phyloP scores from a whole-genome alignment of 2,113 vertebrate species.

The Spea bombifrons region DNA sequence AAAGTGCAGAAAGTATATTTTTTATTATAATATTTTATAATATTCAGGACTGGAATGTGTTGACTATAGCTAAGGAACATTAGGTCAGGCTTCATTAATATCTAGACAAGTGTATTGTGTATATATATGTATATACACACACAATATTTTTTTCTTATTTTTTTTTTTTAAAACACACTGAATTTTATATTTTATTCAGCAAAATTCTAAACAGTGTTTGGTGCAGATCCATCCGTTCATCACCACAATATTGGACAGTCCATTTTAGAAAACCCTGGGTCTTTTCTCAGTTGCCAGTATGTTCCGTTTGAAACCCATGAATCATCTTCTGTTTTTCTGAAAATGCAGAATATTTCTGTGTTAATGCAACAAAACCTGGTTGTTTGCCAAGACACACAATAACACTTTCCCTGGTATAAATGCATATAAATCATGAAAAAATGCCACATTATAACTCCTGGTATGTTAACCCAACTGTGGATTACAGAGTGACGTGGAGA shows the following conservation, averaged over 20 bases:
- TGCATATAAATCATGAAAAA: too few species aligned
- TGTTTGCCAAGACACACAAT: too few species aligned
- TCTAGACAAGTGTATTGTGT: not conserved
- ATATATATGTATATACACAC: not conserved
- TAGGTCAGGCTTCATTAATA: not conserved
- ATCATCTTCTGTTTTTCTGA: constrained; percentile 83
- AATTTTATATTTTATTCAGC: not conserved
- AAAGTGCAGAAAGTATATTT: not conserved
- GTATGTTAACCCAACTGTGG: too few species aligned
- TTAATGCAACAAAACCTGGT: too few species aligned
- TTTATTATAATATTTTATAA: not conserved
- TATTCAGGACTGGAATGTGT: not conserved
- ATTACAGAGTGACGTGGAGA: too few species aligned
- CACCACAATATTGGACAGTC: constrained; percentile 87
- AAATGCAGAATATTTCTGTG: not conserved
- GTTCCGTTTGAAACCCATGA: constrained; percentile 91
- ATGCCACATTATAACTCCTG: too few species aligned
- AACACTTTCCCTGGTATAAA: too few species aligned
- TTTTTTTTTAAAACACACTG: too few species aligned
- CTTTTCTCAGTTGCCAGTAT: constrained; percentile 87
- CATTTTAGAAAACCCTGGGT: constrained; percentile 80
- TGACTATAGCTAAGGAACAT: not conserved
- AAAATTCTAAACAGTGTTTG: not conserved
- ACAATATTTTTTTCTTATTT: too few species aligned
- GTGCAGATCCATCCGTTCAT: constrained; percentile 50